Base-by-base conservation (phyloP, 2,113 vertebrate genomes). In the Crypturellus undulatus region DNA sequence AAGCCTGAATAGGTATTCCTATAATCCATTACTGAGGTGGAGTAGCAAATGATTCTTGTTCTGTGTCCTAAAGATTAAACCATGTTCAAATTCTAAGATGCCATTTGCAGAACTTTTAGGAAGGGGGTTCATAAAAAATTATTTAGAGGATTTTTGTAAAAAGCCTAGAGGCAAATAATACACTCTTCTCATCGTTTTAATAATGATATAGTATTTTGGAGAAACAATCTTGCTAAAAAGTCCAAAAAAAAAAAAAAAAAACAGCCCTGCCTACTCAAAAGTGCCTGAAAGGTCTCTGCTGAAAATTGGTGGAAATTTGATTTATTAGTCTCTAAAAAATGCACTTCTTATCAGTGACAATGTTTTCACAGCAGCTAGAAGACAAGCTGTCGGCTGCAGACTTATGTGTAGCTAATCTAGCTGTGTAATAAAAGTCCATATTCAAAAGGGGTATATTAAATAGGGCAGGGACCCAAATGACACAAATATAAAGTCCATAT, bases 31-130 rank as follows among this genome's bases (percentile, higher is more conserved):
- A 60, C 45, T 28, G 90, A n/a, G 47, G 30, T 80, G n/a, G 8
- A 18, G n/a, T 82, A 25, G 21, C 4, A 75, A 75, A 64, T 81
- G 5, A 15, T 51, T 87, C 59, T 67, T 82, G n/a, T 3, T 58
- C 93, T 92, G 84, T 76, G 22, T 78, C 86, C 72, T 87, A 32
- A 85, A 72, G 51, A 63, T 85, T 67, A 92, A 87, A 56, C 21
- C 8, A 1, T 38, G 42, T 58, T 75, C 90, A 52, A 2, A 6
- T 72, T 84, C 19, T 62, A 59, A 42, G 54, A 78, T 60, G 38
- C 12, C 34, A 43, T 51, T 69, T 93, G 14, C 34, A 62, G 30
- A 2, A 2, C 9, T 75, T 90, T 89, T 22, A 63, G 40, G 43
- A 84, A 12, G 47, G 3, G 3, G 13, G 9, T 26, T 30, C 19